Evolutionary conservation across 2,113 vertebrate species (phyloP).

Genomic region (Passer montanus): DNA sequence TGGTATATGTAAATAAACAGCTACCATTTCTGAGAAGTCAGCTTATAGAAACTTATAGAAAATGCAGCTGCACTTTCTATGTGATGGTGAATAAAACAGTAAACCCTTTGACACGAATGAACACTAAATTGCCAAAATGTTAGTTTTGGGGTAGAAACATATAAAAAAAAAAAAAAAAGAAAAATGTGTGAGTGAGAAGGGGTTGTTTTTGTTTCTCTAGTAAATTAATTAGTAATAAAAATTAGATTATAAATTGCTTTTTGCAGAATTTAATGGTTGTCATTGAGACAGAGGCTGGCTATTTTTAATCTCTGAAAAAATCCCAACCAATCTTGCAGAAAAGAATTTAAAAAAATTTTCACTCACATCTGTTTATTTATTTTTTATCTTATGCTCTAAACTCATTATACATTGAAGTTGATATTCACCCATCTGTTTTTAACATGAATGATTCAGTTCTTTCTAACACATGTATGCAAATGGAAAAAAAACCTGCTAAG

Average conservation of each 20-base stretch:
- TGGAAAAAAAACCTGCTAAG: background rate
- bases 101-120: background rate
- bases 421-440: slow-evolving; percentile 13
- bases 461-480: background rate
- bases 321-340: background rate
- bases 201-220: background rate
- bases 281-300: background rate
- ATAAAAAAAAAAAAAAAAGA: background rate
- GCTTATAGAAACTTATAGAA: background rate
- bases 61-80: background rate
- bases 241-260: background rate
- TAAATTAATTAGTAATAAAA: background rate
- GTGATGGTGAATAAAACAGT: background rate
- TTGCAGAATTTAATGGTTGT: background rate
- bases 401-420: background rate
- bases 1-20: background rate
- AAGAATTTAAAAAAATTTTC: background rate
- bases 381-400: slow-evolving; percentile 6
- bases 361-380: slow-evolving; percentile 10
- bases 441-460: slow-evolving; percentile 3
- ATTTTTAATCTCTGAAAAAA: background rate
- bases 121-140: background rate
- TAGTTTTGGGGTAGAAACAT: background rate
- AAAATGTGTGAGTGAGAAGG: background rate
- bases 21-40: background rate